Conservation (phyloP, 2,888 invertebrate species). For the Magallana nippona region DNA sequence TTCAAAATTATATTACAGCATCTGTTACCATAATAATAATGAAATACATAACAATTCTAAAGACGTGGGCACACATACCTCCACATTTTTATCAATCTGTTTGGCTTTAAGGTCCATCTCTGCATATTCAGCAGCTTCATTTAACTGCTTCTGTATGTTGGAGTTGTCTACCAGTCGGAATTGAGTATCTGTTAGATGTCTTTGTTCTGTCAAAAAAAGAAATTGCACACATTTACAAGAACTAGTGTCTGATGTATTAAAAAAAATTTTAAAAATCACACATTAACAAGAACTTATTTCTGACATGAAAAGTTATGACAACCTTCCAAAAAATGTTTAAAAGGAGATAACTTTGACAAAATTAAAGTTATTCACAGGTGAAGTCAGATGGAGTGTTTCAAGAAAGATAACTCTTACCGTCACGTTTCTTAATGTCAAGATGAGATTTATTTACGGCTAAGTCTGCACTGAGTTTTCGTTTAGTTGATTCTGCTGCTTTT, state of each 20-base stretch:
- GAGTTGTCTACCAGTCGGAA: constrained; percentile 73
- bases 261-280: neutral
- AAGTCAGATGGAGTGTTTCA: neutral
- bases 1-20: no score
- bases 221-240: neutral
- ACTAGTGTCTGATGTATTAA: no score
- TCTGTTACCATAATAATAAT: no score
- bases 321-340: no score
- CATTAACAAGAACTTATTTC: neutral
- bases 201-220: constrained; percentile 67
- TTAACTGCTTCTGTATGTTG: constrained; percentile 72
- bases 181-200: constrained; percentile 76
- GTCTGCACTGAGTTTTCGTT: constrained; percentile 75
- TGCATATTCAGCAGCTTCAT: constrained; percentile 72
- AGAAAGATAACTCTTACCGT: constrained; percentile 67
- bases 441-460: constrained; percentile 73
- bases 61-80: constrained; percentile 56
- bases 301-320: no score
- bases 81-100: constrained; percentile 73
- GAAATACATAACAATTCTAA: no score
- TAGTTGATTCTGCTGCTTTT: constrained; percentile 73
- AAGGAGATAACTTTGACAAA: neutral
- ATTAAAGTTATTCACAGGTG: neutral
- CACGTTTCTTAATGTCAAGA: constrained; percentile 75
- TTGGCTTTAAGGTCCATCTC: constrained; percentile 75